Evolutionary conservation across 92 coral and sea anemone species (phyloP).

Genomic region (Metridium senile): DNA sequence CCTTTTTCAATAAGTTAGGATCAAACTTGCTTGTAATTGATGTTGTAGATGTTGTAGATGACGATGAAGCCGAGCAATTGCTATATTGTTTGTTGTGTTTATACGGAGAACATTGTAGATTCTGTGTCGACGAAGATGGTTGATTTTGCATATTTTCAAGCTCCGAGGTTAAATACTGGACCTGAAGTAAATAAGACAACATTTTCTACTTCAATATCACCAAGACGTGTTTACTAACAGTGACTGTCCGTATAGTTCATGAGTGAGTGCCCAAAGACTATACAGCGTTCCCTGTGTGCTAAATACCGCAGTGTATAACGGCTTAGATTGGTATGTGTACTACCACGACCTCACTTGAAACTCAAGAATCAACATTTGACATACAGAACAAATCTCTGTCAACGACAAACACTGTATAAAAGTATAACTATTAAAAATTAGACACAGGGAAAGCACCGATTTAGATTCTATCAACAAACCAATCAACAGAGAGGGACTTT

Average conservation of each 20-base stretch:
- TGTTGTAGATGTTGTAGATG: slow-evolving; percentile 75
- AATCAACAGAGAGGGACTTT: background rate
- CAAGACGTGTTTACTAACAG: background rate
- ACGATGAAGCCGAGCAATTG: slow-evolving; percentile 71
- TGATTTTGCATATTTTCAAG: slow-evolving; percentile 72
- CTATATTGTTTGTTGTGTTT: slow-evolving; percentile 75
- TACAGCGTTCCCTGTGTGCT: background rate
- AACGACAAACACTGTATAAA: background rate
- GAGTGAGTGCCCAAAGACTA: too few relatives aligned
- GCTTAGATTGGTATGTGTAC: background rate
- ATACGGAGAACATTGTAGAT: slow-evolving; percentile 17
- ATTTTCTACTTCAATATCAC: background rate
- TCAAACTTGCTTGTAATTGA: slow-evolving; percentile 80
- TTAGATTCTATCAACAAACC: background rate
- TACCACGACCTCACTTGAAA: background rate
- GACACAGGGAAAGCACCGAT: background rate
- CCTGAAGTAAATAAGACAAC: slow-evolving; percentile 38
- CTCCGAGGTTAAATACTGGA: slow-evolving; percentile 77
- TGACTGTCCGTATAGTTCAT: too few relatives aligned
- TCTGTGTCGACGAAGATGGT: slow-evolving; percentile 23
- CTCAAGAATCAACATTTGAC: background rate
- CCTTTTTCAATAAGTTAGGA: slow-evolving; percentile 78
- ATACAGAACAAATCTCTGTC: background rate
- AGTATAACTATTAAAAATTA: background rate
- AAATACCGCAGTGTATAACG: background rate